Conservation (phyloP, 64 coral and sea anemone species). For the Platygyra sinensis region DNA sequence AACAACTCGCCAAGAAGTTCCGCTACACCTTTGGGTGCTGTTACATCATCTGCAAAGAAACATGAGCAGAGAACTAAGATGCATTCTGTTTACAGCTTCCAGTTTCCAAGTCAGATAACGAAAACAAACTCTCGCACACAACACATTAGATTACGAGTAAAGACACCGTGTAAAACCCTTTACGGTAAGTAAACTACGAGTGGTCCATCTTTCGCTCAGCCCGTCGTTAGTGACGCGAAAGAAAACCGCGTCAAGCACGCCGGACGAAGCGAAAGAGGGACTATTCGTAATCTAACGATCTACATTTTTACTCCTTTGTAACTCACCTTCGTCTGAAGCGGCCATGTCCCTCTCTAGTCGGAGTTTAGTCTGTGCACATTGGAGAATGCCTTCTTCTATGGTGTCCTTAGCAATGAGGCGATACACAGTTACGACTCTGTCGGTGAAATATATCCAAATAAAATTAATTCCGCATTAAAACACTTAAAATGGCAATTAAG, state of each 20-base stretch:
- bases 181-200: too few relatives aligned
- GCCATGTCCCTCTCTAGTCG: conserved; percentile 55
- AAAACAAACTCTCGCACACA: too few relatives aligned
- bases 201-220: too few relatives aligned
- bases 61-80: not conserved
- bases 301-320: too few relatives aligned
- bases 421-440: conserved; percentile 58
- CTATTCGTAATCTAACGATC: too few relatives aligned
- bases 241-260: too few relatives aligned
- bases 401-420: conserved; percentile 52
- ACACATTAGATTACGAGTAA: too few relatives aligned
- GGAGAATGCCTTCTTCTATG: conserved; percentile 56
- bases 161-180: too few relatives aligned
- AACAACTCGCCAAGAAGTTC: conserved; percentile 3
- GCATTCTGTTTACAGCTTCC: not conserved
- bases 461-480: not conserved
- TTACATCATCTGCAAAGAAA: not conserved
- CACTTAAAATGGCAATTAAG: too few relatives aligned
- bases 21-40: not conserved
- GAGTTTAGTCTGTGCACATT: conserved; percentile 68
- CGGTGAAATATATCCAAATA: not conserved
- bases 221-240: too few relatives aligned
- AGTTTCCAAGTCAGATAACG: not conserved
- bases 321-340: not conserved
- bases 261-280: too few relatives aligned